Evolutionary conservation across 2,113 vertebrate species (phyloP).

Genomic region (Oenanthe oenanthe): DNA sequence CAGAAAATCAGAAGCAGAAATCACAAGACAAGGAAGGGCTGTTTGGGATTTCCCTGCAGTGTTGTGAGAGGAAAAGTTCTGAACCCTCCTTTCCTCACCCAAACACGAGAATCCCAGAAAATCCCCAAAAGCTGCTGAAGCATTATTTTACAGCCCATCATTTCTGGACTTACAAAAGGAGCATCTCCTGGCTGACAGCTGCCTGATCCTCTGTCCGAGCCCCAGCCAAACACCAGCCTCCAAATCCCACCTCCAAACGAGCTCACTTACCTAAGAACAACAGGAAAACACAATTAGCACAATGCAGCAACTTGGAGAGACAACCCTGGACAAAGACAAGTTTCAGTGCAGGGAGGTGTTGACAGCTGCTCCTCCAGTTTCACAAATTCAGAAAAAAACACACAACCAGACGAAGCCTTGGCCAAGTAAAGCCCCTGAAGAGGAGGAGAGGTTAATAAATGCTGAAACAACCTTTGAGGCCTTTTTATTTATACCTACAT

Average conservation of each 20-base stretch:
- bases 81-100: not conserved
- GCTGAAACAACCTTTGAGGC: slow-evolving; percentile 36
- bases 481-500: slow-evolving; percentile 39
- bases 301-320: rapidly evolving
- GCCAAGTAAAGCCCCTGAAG: not conserved
- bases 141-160: rapidly evolving
- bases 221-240: not conserved
- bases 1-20: not conserved
- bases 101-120: not conserved
- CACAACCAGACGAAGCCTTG: not conserved
- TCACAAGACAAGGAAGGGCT: rapidly evolving
- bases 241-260: not conserved
- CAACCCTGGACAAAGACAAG: not conserved
- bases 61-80: rapidly evolving
- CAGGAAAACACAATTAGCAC: not conserved
- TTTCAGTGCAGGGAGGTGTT: not conserved
- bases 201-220: not conserved
- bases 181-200: not conserved
- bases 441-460: slow-evolving; percentile 47
- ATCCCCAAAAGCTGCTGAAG: not conserved
- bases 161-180: not conserved
- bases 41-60: rapidly evolving
- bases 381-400: not conserved
- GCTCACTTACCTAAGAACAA: slow-evolving; percentile 50
- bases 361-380: not conserved